Percentiles rank a stretch among this genome's conserved stretches.
phyloP scores from a whole-genome alignment of 2,797 vertebrate genomes.

The Ambastaia sidthimunki region DNA sequence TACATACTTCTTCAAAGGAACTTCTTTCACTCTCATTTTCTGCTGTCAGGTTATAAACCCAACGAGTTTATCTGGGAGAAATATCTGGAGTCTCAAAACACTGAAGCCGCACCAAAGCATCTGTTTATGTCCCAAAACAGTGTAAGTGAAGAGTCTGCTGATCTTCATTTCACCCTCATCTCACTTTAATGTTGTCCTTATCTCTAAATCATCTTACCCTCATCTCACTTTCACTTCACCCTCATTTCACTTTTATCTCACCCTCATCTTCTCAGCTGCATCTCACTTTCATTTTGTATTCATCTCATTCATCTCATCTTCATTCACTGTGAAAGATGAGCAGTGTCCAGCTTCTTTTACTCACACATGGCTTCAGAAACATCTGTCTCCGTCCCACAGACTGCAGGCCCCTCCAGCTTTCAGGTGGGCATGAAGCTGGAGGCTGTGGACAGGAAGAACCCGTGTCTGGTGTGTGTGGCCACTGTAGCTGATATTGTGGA shows the following conservation, averaged over 20 bases:
- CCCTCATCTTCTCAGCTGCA: no score
- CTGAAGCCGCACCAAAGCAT: constrained; percentile 81
- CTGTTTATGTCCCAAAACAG: constrained; percentile 81
- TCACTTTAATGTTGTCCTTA: no score
- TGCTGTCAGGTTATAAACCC: constrained; percentile 81
- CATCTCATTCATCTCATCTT: no score
- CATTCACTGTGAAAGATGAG: no score
- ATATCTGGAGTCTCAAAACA: constrained; percentile 84
- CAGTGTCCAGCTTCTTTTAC: not conserved
- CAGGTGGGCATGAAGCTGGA: constrained; percentile 88
- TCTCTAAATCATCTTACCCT: not conserved
- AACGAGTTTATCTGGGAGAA: constrained; percentile 86
- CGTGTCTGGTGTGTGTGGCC: constrained; percentile 84
- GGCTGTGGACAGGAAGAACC: constrained; percentile 89
- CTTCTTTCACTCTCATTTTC: not conserved
- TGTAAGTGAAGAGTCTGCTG: constrained; percentile 68
- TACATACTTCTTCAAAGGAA: no score
- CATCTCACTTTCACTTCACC: no score
- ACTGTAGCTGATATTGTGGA: constrained; percentile 77
- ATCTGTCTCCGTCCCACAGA: no score
- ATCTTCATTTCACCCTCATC: not conserved
- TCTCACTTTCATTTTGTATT: no score
- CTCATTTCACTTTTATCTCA: no score
- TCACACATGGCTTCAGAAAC: not conserved
- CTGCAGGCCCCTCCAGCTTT: constrained; percentile 72